phyloP scores from a whole-genome alignment of 2,888 invertebrate genomes.

The Metalampra italica region DNA sequence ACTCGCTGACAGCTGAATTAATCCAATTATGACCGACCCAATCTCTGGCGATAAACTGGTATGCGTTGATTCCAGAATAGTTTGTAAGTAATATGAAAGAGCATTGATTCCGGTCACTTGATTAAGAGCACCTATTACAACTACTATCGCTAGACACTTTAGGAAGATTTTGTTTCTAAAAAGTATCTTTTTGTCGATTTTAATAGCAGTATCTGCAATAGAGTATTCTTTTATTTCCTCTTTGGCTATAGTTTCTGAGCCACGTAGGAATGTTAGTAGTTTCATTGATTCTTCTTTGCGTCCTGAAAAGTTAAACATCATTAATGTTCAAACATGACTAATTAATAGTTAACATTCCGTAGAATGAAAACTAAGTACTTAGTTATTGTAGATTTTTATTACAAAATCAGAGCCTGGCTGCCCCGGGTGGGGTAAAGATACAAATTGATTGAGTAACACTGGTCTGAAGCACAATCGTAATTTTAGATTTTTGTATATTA shows the following conservation, averaged over 20 bases:
- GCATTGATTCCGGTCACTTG: conserved; percentile 23
- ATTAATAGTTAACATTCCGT: conserved; percentile 2
- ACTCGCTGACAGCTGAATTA: conserved; percentile 24
- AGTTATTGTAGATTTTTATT: too few relatives aligned
- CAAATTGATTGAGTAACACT: too few relatives aligned
- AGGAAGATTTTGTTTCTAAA: conserved; percentile 20
- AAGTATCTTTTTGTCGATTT: conserved; percentile 16
- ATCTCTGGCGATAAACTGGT: conserved; percentile 24
- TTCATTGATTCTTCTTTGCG: conserved; percentile 37
- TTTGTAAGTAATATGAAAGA: conserved; percentile 26
- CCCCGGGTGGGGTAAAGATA: too few relatives aligned
- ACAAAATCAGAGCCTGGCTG: too few relatives aligned
- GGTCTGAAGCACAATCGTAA: too few relatives aligned
- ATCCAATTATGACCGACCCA: conserved; percentile 27
- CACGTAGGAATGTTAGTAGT: conserved; percentile 40
- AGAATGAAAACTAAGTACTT: too few relatives aligned
- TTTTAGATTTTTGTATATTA: too few relatives aligned
- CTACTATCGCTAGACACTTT: conserved; percentile 15
- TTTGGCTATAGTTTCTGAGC: conserved; percentile 37
- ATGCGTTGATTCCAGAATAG: conserved; percentile 26
- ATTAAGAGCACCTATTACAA: conserved; percentile 11
- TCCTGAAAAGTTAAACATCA: too few relatives aligned
- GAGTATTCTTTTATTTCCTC: conserved; percentile 50
- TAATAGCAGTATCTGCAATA: conserved; percentile 2
- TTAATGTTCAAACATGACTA: conserved; percentile 8